phyloP scores from a whole-genome alignment of 2,888 invertebrate species.

The Sthenelais limicola region DNA sequence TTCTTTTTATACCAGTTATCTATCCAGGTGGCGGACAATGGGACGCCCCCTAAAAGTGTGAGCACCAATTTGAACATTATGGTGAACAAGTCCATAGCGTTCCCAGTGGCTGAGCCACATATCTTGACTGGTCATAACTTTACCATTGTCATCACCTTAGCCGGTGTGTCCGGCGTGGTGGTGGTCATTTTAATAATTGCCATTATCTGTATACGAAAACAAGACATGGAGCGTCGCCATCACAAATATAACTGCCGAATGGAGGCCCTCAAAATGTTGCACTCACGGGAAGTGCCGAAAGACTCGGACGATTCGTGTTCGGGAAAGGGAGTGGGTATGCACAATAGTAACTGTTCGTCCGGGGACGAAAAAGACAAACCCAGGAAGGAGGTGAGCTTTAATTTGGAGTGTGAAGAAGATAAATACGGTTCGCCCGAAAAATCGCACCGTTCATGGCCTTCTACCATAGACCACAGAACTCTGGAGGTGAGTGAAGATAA shows the following conservation, averaged over 20 bases:
- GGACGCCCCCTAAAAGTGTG: constrained; percentile 33
- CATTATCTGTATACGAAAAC: constrained; percentile 38
- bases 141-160: constrained; percentile 42
- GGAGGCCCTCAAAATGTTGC: constrained; percentile 43
- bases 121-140: constrained; percentile 42
- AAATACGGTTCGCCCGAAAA: constrained; percentile 22
- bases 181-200: constrained; percentile 39
- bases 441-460: constrained; percentile 39
- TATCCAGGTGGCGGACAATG: constrained; percentile 45
- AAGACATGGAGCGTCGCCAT: constrained; percentile 36
- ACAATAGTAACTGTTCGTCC: constrained; percentile 38
- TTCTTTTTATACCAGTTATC: constrained; percentile 41
- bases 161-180: constrained; percentile 41
- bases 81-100: constrained; percentile 45
- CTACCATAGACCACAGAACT: constrained; percentile 44
- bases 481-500: constrained; percentile 37
- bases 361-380: constrained; percentile 39
- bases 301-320: constrained; percentile 37
- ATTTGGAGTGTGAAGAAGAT: constrained; percentile 39
- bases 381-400: constrained; percentile 47
- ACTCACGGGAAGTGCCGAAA: constrained; percentile 32
- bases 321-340: constrained; percentile 31
- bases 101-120: constrained; percentile 39
- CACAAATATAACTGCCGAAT: constrained; percentile 43
- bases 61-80: constrained; percentile 41